Evolutionary conservation across 2,888 invertebrate genomes (phyloP).

Genomic region (Tetranychus truncatus): DNA sequence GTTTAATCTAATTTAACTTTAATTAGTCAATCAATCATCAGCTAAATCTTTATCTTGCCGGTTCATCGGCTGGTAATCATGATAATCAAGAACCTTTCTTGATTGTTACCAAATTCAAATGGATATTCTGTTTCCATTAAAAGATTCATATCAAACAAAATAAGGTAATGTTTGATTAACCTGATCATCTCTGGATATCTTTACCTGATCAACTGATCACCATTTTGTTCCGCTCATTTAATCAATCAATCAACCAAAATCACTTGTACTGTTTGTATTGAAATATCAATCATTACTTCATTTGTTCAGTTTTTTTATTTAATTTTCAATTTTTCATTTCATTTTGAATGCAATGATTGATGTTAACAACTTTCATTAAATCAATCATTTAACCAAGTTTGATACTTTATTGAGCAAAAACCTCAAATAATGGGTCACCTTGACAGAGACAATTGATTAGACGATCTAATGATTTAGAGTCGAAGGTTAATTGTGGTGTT

Average conservation of each 20-base stretch:
- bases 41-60: not conserved
- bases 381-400: not conserved
- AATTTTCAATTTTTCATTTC: not conserved
- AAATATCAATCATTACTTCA: not conserved
- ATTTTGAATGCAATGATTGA: not conserved
- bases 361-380: not conserved
- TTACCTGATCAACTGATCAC: not conserved
- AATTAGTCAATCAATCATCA: not conserved
- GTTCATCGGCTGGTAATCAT: not conserved
- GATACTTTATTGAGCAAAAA: not conserved
- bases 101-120: not conserved
- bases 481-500: not conserved
- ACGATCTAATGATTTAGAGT: not conserved
- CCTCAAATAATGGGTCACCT: not conserved
- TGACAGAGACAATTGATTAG: constrained; percentile 4
- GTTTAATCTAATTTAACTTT: not conserved
- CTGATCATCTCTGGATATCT: not conserved
- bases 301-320: not conserved
- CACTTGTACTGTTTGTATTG: not conserved
- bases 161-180: not conserved
- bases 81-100: not conserved
- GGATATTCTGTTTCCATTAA: not conserved
- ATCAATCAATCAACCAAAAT: not conserved
- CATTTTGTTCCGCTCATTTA: not conserved
- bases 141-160: not conserved